Evolutionary conservation across 1,140 invertebrate genomes (phyloP), one percentile per base, ranked within the genome.

Genomic region (Drosophila obscura): DNA sequence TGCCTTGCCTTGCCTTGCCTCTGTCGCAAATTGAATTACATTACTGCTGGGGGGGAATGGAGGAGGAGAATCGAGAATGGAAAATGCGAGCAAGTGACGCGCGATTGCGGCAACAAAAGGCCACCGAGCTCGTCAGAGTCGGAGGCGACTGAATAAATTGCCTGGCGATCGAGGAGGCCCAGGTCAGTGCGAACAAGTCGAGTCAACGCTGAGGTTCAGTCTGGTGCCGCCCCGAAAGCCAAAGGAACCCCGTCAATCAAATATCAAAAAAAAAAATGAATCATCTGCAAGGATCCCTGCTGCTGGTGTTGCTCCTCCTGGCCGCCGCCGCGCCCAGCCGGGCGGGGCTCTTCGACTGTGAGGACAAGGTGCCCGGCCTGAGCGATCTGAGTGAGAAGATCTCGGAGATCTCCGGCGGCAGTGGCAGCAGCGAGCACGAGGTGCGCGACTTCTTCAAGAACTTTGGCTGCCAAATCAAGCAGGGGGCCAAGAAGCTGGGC

Each of bases 391-490:
- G 64, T 22, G 73, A 79, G 22, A 83, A 81, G 35, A 57, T 73
- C 4, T 82, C 75, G 3, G 74, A 81, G 52, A 58, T 75, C 2
- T 57, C 76, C 2, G 82, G 78, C 24, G 65, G 51, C 15, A 75
- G 73, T 35, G 64, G n/a, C 31, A 82, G 75, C 5, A 62, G 78
- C 0, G 88, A 90, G 72, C 87, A 88, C n/a, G 77, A 91, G 31
- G 85, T 91, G 8, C 62, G 80, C 1, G 82, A 88, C 31, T 88
- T 91, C 64, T 88, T 91, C 48, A 91, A 91, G 53, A 91, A 73
- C 39, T 60, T 90, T 0, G 90, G 90, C 4, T 91, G 90, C 28
- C 77, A 91, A 59, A 77, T 91, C 16, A 91, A 91, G 45, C 80
- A 84, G n/a, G 73, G 82, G 0, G 90, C 82, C 43, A 84, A 69